phyloP scores from a whole-genome alignment of 1,140 invertebrate species.

The Rhopalosiphum maidis region DNA sequence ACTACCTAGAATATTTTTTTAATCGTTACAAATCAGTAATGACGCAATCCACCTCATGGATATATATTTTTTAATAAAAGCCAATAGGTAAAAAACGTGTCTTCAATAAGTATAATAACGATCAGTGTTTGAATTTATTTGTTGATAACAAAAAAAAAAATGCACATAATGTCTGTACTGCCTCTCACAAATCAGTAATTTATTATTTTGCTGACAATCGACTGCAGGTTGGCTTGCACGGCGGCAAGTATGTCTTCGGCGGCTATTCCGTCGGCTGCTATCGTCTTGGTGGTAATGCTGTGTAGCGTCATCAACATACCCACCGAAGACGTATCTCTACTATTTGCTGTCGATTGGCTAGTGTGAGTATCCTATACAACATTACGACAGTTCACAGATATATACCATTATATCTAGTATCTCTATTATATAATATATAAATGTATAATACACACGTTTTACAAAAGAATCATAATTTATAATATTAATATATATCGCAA shows the following conservation, averaged over 20 bases:
- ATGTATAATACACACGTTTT: background rate
- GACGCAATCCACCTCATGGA: too few species aligned
- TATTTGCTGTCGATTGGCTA: conserved; percentile 91
- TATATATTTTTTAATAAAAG: background rate
- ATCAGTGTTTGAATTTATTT: background rate
- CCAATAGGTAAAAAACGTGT: background rate
- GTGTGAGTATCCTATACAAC: conserved; percentile 72
- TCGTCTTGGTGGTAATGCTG: conserved; percentile 84
- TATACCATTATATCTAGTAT: background rate
- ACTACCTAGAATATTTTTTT: too few species aligned
- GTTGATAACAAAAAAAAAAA: background rate
- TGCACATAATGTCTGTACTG: too few species aligned
- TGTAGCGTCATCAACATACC: conserved; percentile 86
- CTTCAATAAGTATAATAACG: background rate
- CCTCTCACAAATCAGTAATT: background rate
- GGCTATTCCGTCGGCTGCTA: conserved; percentile 90
- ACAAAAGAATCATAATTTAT: background rate
- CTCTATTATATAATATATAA: background rate
- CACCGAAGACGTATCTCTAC: conserved; percentile 79
- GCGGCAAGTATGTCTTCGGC: conserved; percentile 91
- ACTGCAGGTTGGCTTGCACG: conserved; percentile 82
- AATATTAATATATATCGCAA: background rate
- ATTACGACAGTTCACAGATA: background rate
- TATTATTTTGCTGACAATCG: background rate
- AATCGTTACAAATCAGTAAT: too few species aligned